phyloP scores from a whole-genome alignment of 2,888 invertebrate species.

The Cetonia aurata region DNA sequence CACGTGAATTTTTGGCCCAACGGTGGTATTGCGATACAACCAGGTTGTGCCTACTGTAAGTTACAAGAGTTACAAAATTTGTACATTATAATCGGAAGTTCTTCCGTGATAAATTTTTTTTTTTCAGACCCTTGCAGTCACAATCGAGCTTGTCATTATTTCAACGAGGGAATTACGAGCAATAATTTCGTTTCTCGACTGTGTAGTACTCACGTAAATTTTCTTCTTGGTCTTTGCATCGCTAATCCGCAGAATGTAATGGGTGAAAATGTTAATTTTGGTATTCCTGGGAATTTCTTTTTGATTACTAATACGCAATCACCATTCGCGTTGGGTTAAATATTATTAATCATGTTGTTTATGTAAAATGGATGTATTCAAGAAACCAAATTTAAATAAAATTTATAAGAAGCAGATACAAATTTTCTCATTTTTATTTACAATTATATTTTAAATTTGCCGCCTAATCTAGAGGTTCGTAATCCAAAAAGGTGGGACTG shows the following conservation, averaged over 20 bases:
- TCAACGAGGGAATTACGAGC: constrained; percentile 37
- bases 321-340: constrained; percentile 34
- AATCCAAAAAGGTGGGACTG: too few species aligned
- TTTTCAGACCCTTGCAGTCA: constrained; percentile 42
- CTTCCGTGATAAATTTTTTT: neutral
- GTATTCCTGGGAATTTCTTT: constrained; percentile 34
- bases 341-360: too few species aligned
- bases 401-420: too few species aligned
- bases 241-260: constrained; percentile 36
- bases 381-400: too few species aligned
- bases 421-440: too few species aligned
- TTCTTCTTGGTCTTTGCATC: constrained; percentile 21
- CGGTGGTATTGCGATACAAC: constrained; percentile 76
- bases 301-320: constrained; percentile 25
- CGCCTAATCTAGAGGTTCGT: too few species aligned
- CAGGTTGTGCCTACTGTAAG: constrained; percentile 69
- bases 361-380: too few species aligned
- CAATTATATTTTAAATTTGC: too few species aligned
- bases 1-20: constrained; percentile 83
- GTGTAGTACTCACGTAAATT: constrained; percentile 27
- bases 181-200: constrained; percentile 33
- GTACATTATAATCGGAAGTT: too few species aligned
- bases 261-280: constrained; percentile 34
- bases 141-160: constrained; percentile 36
- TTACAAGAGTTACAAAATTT: neutral